These are phyloP conservation scores for Falcaria lacertinaria DNA, from an alignment of 2,888 invertebrate genomes.

Conservation along the genomic window DNA sequence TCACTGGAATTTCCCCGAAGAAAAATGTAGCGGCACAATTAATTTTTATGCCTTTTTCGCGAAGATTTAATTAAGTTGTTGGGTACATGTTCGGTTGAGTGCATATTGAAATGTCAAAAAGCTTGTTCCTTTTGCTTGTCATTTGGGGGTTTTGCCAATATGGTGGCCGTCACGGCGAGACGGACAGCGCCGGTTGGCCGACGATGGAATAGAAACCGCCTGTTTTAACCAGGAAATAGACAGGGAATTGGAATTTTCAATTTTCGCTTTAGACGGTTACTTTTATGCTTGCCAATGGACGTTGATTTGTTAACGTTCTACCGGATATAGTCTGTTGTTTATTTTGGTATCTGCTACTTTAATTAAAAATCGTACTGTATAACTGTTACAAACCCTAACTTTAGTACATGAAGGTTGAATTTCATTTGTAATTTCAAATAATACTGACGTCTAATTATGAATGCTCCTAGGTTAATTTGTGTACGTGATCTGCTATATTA, in stretches of 20 bases:
- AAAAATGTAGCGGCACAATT: conserved; percentile 8
- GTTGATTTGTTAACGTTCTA: conserved; percentile 11
- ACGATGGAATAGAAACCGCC: conserved; percentile 64
- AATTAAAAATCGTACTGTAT: background rate
- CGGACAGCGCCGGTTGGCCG: conserved; percentile 47
- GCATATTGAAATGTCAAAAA: conserved; percentile 77
- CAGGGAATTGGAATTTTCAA: conserved; percentile 68
- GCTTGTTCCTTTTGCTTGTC: conserved; percentile 73
- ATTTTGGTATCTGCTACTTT: background rate
- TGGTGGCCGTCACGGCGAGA: conserved; percentile 66
- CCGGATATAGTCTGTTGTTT: background rate
- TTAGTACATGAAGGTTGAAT: background rate
- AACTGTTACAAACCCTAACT: background rate
- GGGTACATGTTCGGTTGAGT: conserved; percentile 60
- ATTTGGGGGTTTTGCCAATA: conserved; percentile 69
- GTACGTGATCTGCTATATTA: background rate
- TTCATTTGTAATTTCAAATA: background rate
- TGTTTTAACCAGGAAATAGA: conserved; percentile 70
- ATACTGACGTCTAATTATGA: background rate
- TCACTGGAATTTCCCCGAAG: conserved; percentile 26
- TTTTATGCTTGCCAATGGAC: conserved; percentile 45
- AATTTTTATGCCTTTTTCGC: conserved; percentile 8
- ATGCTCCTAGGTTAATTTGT: background rate
- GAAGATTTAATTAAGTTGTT: conserved; percentile 51
- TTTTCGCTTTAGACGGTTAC: conserved; percentile 55